Percentiles rank a stretch among this genome's conserved stretches.
Conservation (phyloP, 2,888 invertebrate species). For the Pasiphila rectangulata region DNA sequence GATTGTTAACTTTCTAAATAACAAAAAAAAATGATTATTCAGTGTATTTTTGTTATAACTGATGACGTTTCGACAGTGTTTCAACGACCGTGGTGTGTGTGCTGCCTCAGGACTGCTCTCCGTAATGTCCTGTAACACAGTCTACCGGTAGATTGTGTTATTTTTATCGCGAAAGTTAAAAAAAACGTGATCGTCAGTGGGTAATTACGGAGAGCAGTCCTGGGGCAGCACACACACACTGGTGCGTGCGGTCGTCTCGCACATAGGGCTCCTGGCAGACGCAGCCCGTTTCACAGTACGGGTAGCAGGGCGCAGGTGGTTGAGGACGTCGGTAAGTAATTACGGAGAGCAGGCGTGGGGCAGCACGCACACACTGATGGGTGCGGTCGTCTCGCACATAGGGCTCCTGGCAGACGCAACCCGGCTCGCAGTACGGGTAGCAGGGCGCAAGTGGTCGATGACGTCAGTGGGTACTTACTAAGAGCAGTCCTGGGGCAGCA, state of each 20-base stretch:
- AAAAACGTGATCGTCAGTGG: no score
- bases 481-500: slow-evolving; percentile 69
- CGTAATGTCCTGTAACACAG: no score
- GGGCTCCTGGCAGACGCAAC: no score
- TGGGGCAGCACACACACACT: slow-evolving; percentile 71
- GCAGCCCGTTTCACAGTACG: slow-evolving; percentile 70
- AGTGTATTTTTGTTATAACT: no score
- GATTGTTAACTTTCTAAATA: no score
- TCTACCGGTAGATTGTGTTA: no score
- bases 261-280: no score
- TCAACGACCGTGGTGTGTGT: no score
- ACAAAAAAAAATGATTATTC: no score
- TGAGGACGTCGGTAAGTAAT: slow-evolving; percentile 33
- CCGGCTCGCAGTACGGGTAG: slow-evolving; percentile 71
- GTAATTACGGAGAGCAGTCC: slow-evolving; percentile 69
- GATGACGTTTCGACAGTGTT: no score
- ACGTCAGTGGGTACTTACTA: slow-evolving; percentile 52
- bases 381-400: slow-evolving; percentile 72
- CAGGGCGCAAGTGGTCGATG: not conserved
- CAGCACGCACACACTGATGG: slow-evolving; percentile 71
- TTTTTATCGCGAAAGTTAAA: no score
- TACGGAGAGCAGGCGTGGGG: slow-evolving; percentile 73
- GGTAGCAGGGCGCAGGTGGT: slow-evolving; percentile 34
- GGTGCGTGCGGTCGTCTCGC: slow-evolving; percentile 70
- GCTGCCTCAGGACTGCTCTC: no score